phyloP scores from a whole-genome alignment of 2,888 invertebrate genomes.

The Chironomus tentans region DNA sequence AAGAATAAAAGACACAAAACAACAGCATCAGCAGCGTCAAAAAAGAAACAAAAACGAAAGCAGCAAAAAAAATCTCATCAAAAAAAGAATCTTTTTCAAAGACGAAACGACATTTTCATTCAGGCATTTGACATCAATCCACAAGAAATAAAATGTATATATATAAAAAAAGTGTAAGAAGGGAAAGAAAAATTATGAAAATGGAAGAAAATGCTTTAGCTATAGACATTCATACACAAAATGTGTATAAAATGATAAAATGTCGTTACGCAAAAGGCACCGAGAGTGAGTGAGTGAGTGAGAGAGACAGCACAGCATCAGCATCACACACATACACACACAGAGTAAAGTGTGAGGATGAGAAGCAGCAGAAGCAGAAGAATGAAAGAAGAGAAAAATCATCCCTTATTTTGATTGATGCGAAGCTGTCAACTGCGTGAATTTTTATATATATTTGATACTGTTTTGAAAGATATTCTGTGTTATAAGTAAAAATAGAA shows the following conservation, averaged over 20 bases:
- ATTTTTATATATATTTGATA: slow-evolving; percentile 27
- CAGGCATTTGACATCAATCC: neutral
- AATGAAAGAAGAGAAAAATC: slow-evolving; percentile 18
- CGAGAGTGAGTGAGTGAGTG: neutral
- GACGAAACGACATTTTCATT: neutral
- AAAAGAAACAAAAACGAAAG: too few relatives aligned
- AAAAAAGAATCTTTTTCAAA: neutral
- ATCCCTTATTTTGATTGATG: slow-evolving; percentile 27
- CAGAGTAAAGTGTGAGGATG: neutral
- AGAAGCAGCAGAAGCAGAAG: neutral
- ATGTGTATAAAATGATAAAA: slow-evolving; percentile 18
- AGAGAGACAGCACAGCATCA: neutral
- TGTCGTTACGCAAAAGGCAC: slow-evolving; percentile 19
- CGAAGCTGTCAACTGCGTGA: slow-evolving; percentile 22
- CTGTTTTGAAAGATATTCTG: slow-evolving; percentile 24
- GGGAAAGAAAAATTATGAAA: neutral
- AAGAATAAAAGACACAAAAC: too few relatives aligned
- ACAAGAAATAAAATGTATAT: neutral
- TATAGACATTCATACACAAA: neutral
- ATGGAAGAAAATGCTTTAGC: neutral
- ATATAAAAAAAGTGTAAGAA: neutral
- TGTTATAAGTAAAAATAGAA: slow-evolving; percentile 13
- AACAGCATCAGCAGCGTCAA: too few relatives aligned
- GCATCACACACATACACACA: neutral
- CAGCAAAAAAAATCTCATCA: too few relatives aligned